A percentile compares a stretch with the other conserved stretches of the same genome.
Conservation (phyloP, 2,888 invertebrate species). For the Gasteruption jaculator region DNA sequence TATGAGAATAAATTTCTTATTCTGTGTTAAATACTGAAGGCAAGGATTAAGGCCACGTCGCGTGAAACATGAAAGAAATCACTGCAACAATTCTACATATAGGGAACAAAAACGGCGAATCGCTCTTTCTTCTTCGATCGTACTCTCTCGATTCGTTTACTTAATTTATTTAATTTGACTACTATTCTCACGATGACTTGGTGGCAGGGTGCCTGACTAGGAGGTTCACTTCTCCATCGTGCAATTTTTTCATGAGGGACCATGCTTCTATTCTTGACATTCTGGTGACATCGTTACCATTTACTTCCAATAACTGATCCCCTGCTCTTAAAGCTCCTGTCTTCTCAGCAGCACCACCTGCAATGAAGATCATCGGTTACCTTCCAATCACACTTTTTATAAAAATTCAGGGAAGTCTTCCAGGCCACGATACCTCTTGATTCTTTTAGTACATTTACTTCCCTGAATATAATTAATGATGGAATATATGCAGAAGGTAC, state of each 20-base stretch:
- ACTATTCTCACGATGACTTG: constrained; percentile 45
- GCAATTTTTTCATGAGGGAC: constrained; percentile 86
- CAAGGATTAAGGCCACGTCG: too few species aligned
- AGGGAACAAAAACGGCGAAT: too few species aligned
- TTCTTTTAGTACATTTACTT: too few species aligned
- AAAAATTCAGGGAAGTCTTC: too few species aligned
- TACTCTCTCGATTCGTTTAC: neutral
- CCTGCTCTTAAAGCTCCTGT: constrained; percentile 78
- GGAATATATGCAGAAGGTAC: too few species aligned
- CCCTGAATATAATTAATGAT: too few species aligned
- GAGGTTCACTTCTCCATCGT: constrained; percentile 76
- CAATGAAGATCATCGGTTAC: neutral
- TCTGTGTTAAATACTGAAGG: too few species aligned
- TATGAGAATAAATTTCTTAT: too few species aligned
- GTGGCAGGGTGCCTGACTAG: constrained; percentile 54
- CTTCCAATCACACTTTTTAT: too few species aligned
- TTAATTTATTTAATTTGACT: constrained; percentile 28
- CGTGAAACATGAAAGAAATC: too few species aligned
- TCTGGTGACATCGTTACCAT: constrained; percentile 72
- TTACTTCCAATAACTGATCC: constrained; percentile 82
- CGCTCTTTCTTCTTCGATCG: neutral
- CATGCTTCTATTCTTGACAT: constrained; percentile 93
- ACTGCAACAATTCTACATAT: too few species aligned
- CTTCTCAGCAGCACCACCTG: constrained; percentile 88
- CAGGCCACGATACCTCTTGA: too few species aligned